Base-by-base conservation (phyloP, 2,888 invertebrate genomes). In the Eremobia ochroleuca region DNA sequence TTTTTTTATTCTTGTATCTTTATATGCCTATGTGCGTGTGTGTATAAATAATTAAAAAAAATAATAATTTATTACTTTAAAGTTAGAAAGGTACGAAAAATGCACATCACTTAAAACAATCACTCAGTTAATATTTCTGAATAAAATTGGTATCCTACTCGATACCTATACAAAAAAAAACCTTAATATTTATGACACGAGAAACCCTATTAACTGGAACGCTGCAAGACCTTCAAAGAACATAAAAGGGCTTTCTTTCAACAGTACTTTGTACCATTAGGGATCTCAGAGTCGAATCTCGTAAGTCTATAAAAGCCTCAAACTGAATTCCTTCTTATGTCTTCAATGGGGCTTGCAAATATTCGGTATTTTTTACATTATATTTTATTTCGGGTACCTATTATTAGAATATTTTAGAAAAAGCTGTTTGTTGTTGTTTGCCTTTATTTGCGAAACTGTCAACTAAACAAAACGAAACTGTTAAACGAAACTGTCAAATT, bases 231-330 rank as follows among this genome's bases (percentile, higher is more conserved):
- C 58, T 75, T 82, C 73, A 85, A 79, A 73, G 73, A 73, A 67
- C 49, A 9, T 78, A 73, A 82, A 74, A 66, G 68, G 77, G 37
- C 66, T 85, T 85, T 68, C 52, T 70, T 67, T 66, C 61, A 66
- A 82, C 58, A 61, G 72, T 65, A 75, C 77, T 85, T 79, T 83
- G 76, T 76, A 73, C 72, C 74, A 81, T 85, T 82, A 85, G 43
- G 71, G 46, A 76, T 69, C 58, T 75, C 25, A 66, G 71, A 66
- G 37, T 49, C 37, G 74, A 40, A 37, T 46, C 61, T 74, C 37
- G 13, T 55, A 66, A 76, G 21, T 37, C 21, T 5, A 73, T 73
- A 40, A 55, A 73, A 73, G 34, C 46, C 49, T 31, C 58, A 73
- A 46, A 67, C 58, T 76, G 49, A 34, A 70, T 15, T 58, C 43